A percentile compares a stretch with the other conserved stretches of the same genome.
Evolutionary conservation across 2,888 invertebrate species (phyloP).

Genomic region (Caenorhabditis macrosperma): DNA sequence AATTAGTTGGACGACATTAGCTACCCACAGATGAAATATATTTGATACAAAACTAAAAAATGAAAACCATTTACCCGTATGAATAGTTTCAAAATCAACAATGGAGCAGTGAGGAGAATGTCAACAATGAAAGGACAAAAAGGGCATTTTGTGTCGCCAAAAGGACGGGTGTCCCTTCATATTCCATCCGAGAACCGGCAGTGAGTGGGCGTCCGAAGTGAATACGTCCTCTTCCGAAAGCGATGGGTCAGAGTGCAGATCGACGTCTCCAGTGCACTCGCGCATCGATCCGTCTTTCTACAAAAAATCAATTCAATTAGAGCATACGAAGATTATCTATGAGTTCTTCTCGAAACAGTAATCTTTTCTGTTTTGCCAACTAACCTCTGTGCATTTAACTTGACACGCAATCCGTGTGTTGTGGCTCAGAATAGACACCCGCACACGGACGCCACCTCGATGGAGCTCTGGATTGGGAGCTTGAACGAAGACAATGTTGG

Average conservation of each 20-base stretch:
- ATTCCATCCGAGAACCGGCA: constrained; percentile 77
- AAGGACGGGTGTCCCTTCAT: constrained; percentile 76
- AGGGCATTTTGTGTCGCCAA: constrained; percentile 78
- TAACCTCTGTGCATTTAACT: constrained; percentile 62
- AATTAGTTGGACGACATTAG: too few species aligned
- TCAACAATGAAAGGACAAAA: constrained; percentile 74
- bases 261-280: constrained; percentile 65
- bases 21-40: too few species aligned
- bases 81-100: constrained; percentile 34
- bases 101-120: background rate
- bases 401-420: constrained; percentile 49
- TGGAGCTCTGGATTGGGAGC: constrained; percentile 65
- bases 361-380: background rate
- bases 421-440: constrained; percentile 58
- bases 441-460: constrained; percentile 58
- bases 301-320: too few species aligned
- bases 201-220: constrained; percentile 63
- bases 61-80: constrained; percentile 17
- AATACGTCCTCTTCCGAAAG: constrained; percentile 74
- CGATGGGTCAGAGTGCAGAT: constrained; percentile 68
- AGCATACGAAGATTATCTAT: too few species aligned
- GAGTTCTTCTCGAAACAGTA: background rate
- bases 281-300: constrained; percentile 71
- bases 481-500: constrained; percentile 75
- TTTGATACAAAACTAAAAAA: constrained; percentile 3